Evolutionary conservation across 2,888 invertebrate species (phyloP).

Genomic region (Pandemis cinnamomeana): DNA sequence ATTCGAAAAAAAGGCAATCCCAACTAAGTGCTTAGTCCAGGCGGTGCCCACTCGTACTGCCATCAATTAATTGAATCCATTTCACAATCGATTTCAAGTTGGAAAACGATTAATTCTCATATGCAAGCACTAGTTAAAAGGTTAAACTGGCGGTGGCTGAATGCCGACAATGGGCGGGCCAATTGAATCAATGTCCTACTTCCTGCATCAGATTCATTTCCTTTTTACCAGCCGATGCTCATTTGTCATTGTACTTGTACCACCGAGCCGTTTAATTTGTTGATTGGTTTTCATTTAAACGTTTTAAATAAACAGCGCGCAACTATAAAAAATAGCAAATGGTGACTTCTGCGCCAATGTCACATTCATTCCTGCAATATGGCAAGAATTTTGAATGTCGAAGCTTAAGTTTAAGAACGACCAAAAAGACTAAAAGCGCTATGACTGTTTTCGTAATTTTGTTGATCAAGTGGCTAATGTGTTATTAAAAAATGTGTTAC

Average conservation of each 20-base stretch:
- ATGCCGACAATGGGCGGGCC: conserved; percentile 64
- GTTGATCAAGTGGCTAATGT: no score
- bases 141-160: conserved; percentile 59
- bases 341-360: no score
- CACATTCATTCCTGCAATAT: no score
- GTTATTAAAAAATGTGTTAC: no score
- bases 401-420: no score
- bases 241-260: conserved; percentile 74
- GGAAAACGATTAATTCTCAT: conserved; percentile 46
- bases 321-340: no score
- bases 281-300: conserved; percentile 66
- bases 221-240: conserved; percentile 76
- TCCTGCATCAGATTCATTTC: conserved; percentile 83
- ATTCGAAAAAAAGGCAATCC: neutral
- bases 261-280: conserved; percentile 64
- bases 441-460: no score
- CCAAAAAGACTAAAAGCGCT: no score
- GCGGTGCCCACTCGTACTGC: neutral
- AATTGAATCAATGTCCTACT: conserved; percentile 83
- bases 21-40: neutral
- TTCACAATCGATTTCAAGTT: conserved; percentile 34
- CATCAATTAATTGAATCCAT: neutral
- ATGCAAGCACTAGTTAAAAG: conserved; percentile 54
- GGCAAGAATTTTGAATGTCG: no score
- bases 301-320: no score